phyloP scores from a whole-genome alignment of 2,797 vertebrate genomes.

The Sciurus vulgaris region DNA sequence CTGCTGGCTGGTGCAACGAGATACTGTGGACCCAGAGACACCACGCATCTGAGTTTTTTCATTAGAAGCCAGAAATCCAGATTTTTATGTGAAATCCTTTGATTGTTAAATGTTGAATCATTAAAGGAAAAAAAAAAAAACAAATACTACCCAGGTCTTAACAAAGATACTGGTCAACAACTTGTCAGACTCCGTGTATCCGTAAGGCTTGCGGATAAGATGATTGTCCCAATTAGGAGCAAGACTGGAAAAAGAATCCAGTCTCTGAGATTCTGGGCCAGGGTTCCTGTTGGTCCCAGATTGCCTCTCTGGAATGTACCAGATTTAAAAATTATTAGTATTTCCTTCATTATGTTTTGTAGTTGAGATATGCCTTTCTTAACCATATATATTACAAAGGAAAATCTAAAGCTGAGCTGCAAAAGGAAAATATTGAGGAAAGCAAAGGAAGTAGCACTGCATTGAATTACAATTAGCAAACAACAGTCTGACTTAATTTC shows the following conservation, averaged over 20 bases:
- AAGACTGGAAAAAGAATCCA: background rate
- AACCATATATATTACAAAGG: slow-evolving; percentile 25
- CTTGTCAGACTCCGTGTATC: background rate
- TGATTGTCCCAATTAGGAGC: background rate
- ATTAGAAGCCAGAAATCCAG: background rate
- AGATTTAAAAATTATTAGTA: background rate
- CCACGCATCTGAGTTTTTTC: background rate
- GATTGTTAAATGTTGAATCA: slow-evolving; percentile 2
- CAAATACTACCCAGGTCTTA: background rate
- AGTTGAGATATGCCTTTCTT: slow-evolving; percentile 30
- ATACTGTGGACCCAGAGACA: background rate
- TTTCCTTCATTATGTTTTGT: background rate
- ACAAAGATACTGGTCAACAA: background rate
- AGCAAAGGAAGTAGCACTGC: background rate
- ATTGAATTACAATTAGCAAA: slow-evolving; percentile 84
- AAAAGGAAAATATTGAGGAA: background rate
- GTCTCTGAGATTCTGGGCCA: background rate
- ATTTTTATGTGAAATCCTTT: background rate
- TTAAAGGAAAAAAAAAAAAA: background rate
- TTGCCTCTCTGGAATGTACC: background rate
- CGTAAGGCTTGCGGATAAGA: background rate
- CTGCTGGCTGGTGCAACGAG: background rate
- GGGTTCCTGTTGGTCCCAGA: background rate
- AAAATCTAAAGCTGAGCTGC: background rate
- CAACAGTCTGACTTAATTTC: slow-evolving; percentile 85